Evolutionary conservation across 2,113 vertebrate genomes (phyloP).

Genomic region (Chaetura pelagica): DNA sequence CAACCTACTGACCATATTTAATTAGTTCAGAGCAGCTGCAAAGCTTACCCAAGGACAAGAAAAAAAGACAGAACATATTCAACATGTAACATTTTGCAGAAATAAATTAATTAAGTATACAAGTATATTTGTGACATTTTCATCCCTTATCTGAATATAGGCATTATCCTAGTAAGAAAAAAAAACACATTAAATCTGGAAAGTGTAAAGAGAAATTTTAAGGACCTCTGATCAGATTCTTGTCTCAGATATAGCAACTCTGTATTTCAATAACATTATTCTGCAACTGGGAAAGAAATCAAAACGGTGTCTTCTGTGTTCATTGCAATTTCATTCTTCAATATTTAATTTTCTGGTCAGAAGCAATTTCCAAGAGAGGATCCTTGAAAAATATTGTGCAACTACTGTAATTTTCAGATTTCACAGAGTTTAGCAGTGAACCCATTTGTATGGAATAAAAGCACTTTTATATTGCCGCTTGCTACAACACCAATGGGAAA

Average conservation of each 20-base stretch:
- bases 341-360: conserved; percentile 47
- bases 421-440: conserved; percentile 51
- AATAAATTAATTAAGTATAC: background rate
- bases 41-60: background rate
- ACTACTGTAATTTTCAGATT: conserved; percentile 49
- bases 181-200: background rate
- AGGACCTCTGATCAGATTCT: background rate
- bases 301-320: conserved; percentile 25
- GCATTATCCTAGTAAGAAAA: background rate
- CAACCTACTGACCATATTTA: background rate
- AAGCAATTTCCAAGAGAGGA: conserved; percentile 13
- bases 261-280: conserved; percentile 22
- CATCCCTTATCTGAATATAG: background rate
- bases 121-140: background rate
- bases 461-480: conserved; percentile 61
- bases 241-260: background rate
- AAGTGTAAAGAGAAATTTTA: background rate
- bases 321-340: conserved; percentile 30
- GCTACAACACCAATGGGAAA: conserved; percentile 41
- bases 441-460: conserved; percentile 56
- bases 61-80: background rate
- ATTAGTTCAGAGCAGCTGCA: background rate
- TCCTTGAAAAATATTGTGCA: background rate
- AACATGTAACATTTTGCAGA: background rate
- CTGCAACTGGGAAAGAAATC: background rate